phyloP scores from a whole-genome alignment of 1,140 invertebrate genomes.

The Steinernema khuongi region DNA sequence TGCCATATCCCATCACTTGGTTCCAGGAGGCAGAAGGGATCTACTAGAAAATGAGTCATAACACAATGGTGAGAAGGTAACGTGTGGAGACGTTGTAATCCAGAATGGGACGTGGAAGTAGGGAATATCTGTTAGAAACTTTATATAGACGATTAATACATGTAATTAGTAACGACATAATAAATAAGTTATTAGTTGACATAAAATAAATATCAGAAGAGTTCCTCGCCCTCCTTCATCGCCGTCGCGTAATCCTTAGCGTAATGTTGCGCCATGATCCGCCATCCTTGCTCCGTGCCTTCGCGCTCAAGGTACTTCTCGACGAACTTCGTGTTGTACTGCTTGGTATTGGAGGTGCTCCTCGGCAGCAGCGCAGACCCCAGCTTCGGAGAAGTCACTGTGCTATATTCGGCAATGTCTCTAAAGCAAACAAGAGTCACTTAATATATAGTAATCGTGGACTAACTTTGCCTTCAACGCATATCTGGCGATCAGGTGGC shows the following conservation, averaged over 20 bases:
- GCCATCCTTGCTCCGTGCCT: neutral
- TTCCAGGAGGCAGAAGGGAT: no score
- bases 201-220: no score
- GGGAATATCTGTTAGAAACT: no score
- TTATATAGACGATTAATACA: no score
- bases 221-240: no score
- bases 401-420: neutral
- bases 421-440: neutral
- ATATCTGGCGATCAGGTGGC: neutral
- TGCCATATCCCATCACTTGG: no score
- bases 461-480: neutral
- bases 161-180: no score
- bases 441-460: neutral
- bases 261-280: slow-evolving; percentile 1
- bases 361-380: neutral
- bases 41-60: no score
- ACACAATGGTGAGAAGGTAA: no score
- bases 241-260: neutral
- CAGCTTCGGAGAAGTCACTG: neutral
- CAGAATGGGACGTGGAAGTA: no score
- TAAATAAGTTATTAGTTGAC: no score
- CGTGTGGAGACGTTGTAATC: no score
- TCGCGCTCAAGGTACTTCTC: neutral
- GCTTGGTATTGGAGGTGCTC: neutral
- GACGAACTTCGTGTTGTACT: neutral